Conservation (phyloP, 2,888 invertebrate genomes). For the Coleophora flavipennella region DNA sequence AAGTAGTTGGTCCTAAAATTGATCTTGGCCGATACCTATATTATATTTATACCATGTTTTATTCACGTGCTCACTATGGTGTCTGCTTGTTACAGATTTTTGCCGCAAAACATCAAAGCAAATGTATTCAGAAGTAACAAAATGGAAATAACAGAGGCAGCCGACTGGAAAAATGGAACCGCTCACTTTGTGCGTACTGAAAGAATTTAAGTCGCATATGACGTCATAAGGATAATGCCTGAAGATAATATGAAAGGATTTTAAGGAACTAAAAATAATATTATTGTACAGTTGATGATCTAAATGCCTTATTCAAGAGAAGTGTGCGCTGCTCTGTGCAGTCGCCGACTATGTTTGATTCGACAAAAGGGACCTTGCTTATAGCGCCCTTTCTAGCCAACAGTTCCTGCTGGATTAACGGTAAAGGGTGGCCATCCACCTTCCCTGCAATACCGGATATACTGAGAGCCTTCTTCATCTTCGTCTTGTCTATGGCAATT, state of each 20-base stretch:
- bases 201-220: not conserved
- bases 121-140: slow-evolving; percentile 1
- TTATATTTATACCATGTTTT: no score
- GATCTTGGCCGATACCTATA: no score
- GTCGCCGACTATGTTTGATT: slow-evolving; percentile 75
- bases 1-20: no score
- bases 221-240: no score
- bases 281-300: slow-evolving; percentile 44
- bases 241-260: slow-evolving; percentile 17
- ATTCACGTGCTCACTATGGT: no score
- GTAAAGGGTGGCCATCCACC: slow-evolving; percentile 75
- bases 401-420: slow-evolving; percentile 85
- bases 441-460: slow-evolving; percentile 80
- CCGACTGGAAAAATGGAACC: slow-evolving; percentile 3
- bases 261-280: slow-evolving; percentile 53
- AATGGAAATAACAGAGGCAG: slow-evolving; percentile 1
- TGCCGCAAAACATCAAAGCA: slow-evolving; percentile 1
- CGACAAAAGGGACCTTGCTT: slow-evolving; percentile 79
- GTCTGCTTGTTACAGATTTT: slow-evolving; percentile 9
- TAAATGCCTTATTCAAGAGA: slow-evolving; percentile 66
- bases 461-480: slow-evolving; percentile 82
- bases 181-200: not conserved
- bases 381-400: slow-evolving; percentile 86
- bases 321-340: slow-evolving; percentile 53
- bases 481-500: slow-evolving; percentile 83